Base-by-base conservation (phyloP, 53 echinoderm and acorn worm genomes). In the Hippasteria phrygiana region DNA sequence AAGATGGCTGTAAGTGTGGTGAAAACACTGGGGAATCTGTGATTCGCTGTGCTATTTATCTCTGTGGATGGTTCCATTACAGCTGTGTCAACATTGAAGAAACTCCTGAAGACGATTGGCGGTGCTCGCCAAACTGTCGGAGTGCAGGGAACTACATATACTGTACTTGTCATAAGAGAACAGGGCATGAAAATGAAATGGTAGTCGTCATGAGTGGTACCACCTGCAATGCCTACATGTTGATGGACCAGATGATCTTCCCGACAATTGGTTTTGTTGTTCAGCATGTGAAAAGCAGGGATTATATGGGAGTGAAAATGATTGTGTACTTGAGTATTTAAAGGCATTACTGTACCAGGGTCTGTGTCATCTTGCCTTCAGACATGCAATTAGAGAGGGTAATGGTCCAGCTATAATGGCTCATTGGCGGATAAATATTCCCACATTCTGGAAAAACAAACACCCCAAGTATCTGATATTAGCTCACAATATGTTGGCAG, bases 391-490 rank as follows among this genome's bases (percentile, higher is more conserved):
- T 51, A 22, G 86, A 18, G 85, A 91, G 32, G 91, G 91, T 8
- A 31, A 91, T 64, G 90, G 90, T 27, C 90, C 90, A 22, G 90
- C 75, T 42, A 90, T 90, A 26, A 40, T 86, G 24, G 67, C 63
- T 65, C 77, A 91, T 36, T 91, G 91, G 91, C 75, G 76, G 17
- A 28, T 83, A 29, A 76, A 91, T 22, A 66, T 77, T 51, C 50
- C 77, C 39, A 13, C 6, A 4, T 91, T 91, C 55, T 67, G 85
- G 75, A 51, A 85, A 13, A 77, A 77, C 35, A 77, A 77, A 18
- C 71, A 85, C 43, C 29, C 2, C 14, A 83, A 65, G 41, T 83
- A 83, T 46, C 12, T 70, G 34, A 71, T 71, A 45, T 35, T 85
- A 12, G 71, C 67, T 16, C 86, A 85, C 33, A 46, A 71, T 22